A percentile compares a stretch with the other conserved stretches of the same genome.
These are phyloP conservation scores for Morelia viridis DNA, from an alignment of 2,797 vertebrate genomes.

Conservation along the genomic window DNA sequence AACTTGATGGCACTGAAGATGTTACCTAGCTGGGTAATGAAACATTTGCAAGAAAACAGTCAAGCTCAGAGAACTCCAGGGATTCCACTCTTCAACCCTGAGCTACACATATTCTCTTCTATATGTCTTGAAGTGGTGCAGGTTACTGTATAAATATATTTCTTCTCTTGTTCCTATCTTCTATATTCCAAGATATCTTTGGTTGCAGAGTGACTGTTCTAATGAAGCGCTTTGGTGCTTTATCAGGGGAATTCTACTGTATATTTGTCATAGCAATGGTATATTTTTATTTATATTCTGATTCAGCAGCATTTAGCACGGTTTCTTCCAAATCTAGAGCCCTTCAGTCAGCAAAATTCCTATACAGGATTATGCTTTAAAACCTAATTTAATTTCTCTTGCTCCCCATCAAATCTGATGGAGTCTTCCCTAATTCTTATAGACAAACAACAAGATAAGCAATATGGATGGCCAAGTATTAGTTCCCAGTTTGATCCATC, in stretches of 20 bases:
- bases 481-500: neutral
- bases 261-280: neutral
- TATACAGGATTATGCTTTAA: neutral
- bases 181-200: neutral
- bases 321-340: neutral
- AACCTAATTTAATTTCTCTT: neutral
- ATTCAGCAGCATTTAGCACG: neutral
- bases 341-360: neutral
- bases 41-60: too few relatives aligned
- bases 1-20: too few relatives aligned
- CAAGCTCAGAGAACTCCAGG: too few relatives aligned
- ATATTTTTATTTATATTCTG: neutral
- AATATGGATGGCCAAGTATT: neutral
- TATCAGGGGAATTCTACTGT: neutral
- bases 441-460: neutral
- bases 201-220: neutral
- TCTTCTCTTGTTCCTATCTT: neutral
- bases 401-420: neutral
- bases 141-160: neutral
- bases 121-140: neutral
- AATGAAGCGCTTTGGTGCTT: neutral
- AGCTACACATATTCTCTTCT: too few relatives aligned
- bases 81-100: too few relatives aligned
- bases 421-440: neutral
- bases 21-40: too few relatives aligned